Base-by-base conservation (phyloP, 2,888 invertebrate species). In the Timema cristinae region DNA sequence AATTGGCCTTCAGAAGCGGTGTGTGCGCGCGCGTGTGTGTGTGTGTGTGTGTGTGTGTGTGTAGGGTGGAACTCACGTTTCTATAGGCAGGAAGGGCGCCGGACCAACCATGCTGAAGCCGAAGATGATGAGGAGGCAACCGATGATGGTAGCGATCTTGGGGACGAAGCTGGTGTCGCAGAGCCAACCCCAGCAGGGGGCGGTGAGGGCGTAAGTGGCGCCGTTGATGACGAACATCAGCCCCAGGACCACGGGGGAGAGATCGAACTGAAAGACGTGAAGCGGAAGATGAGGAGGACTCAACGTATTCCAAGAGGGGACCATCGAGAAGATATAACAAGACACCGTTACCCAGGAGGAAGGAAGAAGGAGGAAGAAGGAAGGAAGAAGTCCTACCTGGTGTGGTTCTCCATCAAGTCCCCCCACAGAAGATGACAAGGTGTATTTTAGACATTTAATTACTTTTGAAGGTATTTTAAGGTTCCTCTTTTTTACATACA, bases 151-250 rank as follows among this genome's bases (percentile, higher is more conserved):
- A 50, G 91, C 85, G 73, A 88, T 82, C 72, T 79, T 78, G 6
- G 81, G 80, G 50, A 77, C 75, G 0, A 77, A n/a, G 9, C 50
- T 51, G 16, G 66, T 88, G 81, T 94, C 94, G 78, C 93, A 93
- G 13, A 93, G 79, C 89, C 90, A 91, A 49, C 94, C 94, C 89
- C 91, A 94, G 5, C 83, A 83, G 0, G 94, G 94, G 0, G 94
- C 93, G 0, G 91, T 90, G 0, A 90, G 71, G 0, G 93, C 94
- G 81, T 94, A 94, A 10, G 89, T 86, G 0, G 90, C 92, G 5
- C 94, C 93, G 79, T 91, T 93, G 76, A 94, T 91, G 63, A 94
- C 89, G 79, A 94, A 95, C 88, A 94, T 91, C 69, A 92, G 81
- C 0, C 94, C 94, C 75, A 92, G 82, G 11, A 90, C 80, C 66